Evolutionary conservation across 2,113 vertebrate genomes (phyloP).

Genomic region (Pagrus major): DNA sequence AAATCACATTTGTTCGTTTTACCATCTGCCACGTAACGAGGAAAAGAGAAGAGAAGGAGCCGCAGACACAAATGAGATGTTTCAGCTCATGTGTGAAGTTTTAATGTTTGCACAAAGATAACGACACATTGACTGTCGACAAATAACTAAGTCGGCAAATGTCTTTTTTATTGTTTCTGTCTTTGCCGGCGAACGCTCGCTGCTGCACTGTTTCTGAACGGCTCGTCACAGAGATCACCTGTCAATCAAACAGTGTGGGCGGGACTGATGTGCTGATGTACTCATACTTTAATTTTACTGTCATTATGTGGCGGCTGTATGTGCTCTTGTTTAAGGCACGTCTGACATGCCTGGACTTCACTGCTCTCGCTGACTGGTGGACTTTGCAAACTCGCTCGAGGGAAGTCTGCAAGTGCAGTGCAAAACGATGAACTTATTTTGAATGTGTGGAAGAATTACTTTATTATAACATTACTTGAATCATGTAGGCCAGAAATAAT

Average conservation of each 20-base stretch:
- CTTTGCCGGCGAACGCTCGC: neutral
- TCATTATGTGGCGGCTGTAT: neutral
- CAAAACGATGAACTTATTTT: too few species aligned
- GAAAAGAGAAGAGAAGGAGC: neutral
- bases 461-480: too few species aligned
- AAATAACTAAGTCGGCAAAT: neutral
- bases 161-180: neutral
- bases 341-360: too few species aligned
- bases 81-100: neutral
- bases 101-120: neutral
- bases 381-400: too few species aligned
- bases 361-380: too few species aligned
- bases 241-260: neutral
- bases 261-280: neutral
- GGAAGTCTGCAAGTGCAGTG: too few species aligned
- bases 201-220: neutral
- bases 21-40: conserved; percentile 68
- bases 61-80: neutral
- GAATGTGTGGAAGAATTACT: too few species aligned
- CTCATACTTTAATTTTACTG: too few species aligned
- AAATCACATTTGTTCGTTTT: conserved; percentile 59
- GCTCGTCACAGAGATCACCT: neutral
- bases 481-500: too few species aligned
- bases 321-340: neutral
- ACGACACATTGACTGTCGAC: neutral